A percentile compares a stretch with the other conserved stretches of the same genome.
Evolutionary conservation across 2,888 invertebrate genomes (phyloP).

Genomic region (Chloromyia formosa): DNA sequence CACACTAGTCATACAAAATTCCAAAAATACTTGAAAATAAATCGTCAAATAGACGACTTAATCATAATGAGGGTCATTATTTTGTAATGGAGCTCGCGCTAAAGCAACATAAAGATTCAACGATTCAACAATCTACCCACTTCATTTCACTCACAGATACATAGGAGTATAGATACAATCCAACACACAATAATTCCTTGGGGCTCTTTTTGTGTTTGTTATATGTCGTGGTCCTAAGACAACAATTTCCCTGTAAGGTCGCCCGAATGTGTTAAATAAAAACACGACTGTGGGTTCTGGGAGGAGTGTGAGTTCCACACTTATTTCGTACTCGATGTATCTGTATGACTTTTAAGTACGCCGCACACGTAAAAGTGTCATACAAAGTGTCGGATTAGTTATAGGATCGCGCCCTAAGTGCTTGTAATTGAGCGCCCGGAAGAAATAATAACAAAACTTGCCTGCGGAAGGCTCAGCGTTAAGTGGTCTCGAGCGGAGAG

Average conservation of each 20-base stretch:
- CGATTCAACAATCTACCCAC: not conserved
- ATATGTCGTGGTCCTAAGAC: conserved; percentile 44
- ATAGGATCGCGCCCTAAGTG: conserved; percentile 42
- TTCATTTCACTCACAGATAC: conserved; percentile 5
- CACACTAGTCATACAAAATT: not conserved
- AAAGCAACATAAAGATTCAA: not conserved
- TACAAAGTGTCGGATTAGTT: conserved; percentile 40
- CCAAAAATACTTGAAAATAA: conserved; percentile 3
- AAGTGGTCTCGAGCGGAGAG: not conserved
- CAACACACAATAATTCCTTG: too few relatives aligned
- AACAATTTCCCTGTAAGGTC: conserved; percentile 39
- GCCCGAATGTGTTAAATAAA: conserved; percentile 9
- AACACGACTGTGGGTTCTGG: conserved; percentile 1
- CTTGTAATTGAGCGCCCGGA: conserved; percentile 46
- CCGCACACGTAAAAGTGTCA: conserved; percentile 25
- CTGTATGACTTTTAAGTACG: too few relatives aligned
- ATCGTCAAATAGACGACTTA: conserved; percentile 25
- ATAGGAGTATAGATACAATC: too few relatives aligned
- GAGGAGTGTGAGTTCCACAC: too few relatives aligned
- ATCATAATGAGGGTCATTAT: conserved; percentile 41
- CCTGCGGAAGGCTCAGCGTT: conserved; percentile 5
- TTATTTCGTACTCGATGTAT: too few relatives aligned
- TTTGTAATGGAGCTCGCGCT: not conserved
- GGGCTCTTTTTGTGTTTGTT: conserved; percentile 27
- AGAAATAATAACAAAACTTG: conserved; percentile 45